Conservation (phyloP, 2,797 vertebrate genomes). For the Sparidentex hasta region DNA sequence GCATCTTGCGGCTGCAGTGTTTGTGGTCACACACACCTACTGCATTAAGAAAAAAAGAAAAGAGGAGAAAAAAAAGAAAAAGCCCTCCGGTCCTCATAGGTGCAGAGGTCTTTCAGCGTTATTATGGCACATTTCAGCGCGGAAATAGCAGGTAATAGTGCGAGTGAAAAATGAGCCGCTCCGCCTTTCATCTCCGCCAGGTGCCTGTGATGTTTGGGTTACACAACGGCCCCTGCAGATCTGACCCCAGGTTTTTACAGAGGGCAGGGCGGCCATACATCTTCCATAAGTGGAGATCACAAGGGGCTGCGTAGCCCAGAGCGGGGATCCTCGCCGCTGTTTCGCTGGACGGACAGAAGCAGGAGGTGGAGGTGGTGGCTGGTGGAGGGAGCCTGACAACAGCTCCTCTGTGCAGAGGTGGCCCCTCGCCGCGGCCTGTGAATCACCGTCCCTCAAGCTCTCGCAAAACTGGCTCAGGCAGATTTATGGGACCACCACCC, state of each 20-base stretch:
- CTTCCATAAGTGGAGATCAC: slow-evolving; percentile 71
- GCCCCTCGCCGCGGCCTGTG: slow-evolving; percentile 47
- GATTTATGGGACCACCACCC: slow-evolving; percentile 67
- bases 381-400: slow-evolving; percentile 48
- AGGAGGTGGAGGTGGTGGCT: slow-evolving; percentile 38
- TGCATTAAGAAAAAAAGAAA: slow-evolving; percentile 28
- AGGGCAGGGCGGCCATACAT: slow-evolving; percentile 57
- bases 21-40: slow-evolving; percentile 43
- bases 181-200: slow-evolving; percentile 73
- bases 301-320: slow-evolving; percentile 34
- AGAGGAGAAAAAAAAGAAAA: not conserved
- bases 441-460: slow-evolving; percentile 64
- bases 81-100: not conserved
- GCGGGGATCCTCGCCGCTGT: slow-evolving; percentile 13
- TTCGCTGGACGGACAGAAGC: slow-evolving; percentile 51
- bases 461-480: slow-evolving; percentile 55
- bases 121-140: slow-evolving; percentile 55
- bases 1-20: slow-evolving; percentile 38
- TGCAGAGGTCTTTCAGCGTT: slow-evolving; percentile 31
- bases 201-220: slow-evolving; percentile 68
- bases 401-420: slow-evolving; percentile 61
- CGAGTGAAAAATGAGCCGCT: slow-evolving; percentile 60
- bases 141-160: slow-evolving; percentile 50
- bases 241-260: slow-evolving; percentile 56
- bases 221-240: slow-evolving; percentile 60